These are phyloP conservation scores for Podocnemis expansa DNA, from an alignment of 2,113 vertebrate species.

Conservation along the genomic window DNA sequence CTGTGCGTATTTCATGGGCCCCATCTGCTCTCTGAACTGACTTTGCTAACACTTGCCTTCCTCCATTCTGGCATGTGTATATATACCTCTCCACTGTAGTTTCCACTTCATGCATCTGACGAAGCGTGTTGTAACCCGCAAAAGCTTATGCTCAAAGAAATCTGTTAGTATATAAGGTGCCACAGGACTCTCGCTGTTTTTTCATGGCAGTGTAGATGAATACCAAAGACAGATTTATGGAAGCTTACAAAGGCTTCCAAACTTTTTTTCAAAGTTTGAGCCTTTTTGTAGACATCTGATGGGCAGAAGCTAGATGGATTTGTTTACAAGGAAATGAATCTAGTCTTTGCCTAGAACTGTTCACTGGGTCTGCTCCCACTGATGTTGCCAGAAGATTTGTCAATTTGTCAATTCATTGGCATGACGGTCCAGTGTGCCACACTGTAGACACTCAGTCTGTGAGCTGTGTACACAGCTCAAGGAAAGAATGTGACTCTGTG, in stretches of 20 bases:
- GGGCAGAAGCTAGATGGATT: not conserved
- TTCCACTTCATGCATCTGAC: too few relatives aligned
- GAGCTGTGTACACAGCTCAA: not conserved
- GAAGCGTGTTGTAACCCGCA: too few relatives aligned
- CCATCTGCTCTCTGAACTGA: too few relatives aligned
- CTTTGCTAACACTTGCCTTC: too few relatives aligned
- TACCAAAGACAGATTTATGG: not conserved
- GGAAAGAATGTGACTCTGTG: not conserved
- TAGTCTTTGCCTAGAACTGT: not conserved
- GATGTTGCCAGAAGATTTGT: not conserved
- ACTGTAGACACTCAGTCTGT: not conserved
- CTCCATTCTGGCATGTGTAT: too few relatives aligned
- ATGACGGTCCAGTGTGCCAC: not conserved
- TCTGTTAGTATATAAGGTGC: too few relatives aligned
- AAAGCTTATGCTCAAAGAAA: too few relatives aligned
- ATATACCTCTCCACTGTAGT: too few relatives aligned
- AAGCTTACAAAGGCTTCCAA: not conserved
- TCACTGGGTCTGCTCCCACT: not conserved
- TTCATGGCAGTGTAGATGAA: not conserved
- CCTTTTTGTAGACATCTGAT: not conserved
- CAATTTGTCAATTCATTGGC: not conserved
- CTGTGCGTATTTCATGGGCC: too few relatives aligned
- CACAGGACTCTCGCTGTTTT: too few relatives aligned
- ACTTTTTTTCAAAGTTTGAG: not conserved
- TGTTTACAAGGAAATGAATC: not conserved